Evolutionary conservation across 2,797 vertebrate species (phyloP), one percentile per base, ranked within the genome.

Genomic region (Paedocypris micromegethes): DNA sequence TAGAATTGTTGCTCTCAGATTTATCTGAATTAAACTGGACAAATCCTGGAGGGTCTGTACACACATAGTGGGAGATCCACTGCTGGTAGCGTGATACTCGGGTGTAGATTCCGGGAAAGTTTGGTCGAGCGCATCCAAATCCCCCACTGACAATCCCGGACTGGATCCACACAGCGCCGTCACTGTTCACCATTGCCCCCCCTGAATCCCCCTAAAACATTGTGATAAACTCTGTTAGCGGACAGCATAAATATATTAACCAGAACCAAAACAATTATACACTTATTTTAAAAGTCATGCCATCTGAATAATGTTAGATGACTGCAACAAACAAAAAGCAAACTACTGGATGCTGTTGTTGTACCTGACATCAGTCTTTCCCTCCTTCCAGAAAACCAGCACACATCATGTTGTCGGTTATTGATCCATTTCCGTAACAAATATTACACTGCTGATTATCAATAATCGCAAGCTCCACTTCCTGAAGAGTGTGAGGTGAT

Each of bases 71-170:
- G 55, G 65, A 67, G 78, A 84, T 85, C 83, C 84, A 86, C 53
- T 77, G 72, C 73, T 86, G 73, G 70, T 83, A 86, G 44, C 58
- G 23, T 58, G 85, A 85, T 68, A 87, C 84, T 77, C 84, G 84
- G 75, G 83, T 45, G 68, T 86, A 85, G 23, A 86, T 81, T 56
- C 79, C 84, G 1, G 85, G 85, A 58, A 79, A 70, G 9, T 73
- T 72, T 49, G 75, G 80, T n/a, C 0, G 73, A 70, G 79, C 81
- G 66, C 85, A 86, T 54, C 83, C 84, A 55, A 9, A 5, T 9
- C 83, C 86, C 79, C 79, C 83, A 49, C 83, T 86, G 38, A 86
- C 79, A 5, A 87, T 45, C 61, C 85, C 86, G 23, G 83, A 79
- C 69, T 87, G 86, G 70, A 87, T 43, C 86, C 83, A 86, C 8